Evolutionary conservation across 2,113 vertebrate species (phyloP).

Genomic region (Oryzias javanicus): DNA sequence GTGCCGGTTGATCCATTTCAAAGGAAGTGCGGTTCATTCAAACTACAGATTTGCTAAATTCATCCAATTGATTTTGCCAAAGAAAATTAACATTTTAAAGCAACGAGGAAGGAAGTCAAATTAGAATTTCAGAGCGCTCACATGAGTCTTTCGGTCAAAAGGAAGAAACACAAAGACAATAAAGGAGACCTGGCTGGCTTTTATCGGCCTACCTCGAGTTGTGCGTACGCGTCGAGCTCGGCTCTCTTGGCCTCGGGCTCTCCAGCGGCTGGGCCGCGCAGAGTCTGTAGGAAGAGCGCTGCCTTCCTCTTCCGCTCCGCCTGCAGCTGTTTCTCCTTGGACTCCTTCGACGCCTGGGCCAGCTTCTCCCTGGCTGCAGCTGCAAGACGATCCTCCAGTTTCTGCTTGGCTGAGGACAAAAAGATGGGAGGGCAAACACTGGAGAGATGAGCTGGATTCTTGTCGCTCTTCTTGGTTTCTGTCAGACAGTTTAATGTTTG

Average conservation of each 20-base stretch:
- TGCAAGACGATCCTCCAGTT: constrained; percentile 94
- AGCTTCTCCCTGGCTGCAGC: constrained; percentile 97
- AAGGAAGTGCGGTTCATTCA: too few relatives aligned
- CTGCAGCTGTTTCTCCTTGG: constrained; percentile 96
- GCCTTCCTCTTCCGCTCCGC: constrained; percentile 96
- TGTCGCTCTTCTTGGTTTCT: constrained; percentile 3
- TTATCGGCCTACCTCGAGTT: constrained; percentile 72
- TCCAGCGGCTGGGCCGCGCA: constrained; percentile 81
- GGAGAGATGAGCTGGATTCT: constrained; percentile 21
- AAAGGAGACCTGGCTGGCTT: not conserved
- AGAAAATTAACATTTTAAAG: too few relatives aligned
- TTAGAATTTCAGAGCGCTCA: too few relatives aligned
- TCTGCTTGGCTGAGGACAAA: constrained; percentile 87
- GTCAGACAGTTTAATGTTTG: not conserved
- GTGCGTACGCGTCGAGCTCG: constrained; percentile 76
- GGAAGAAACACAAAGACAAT: not conserved
- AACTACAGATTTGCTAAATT: too few relatives aligned
- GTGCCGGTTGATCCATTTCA: too few relatives aligned
- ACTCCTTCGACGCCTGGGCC: constrained; percentile 97
- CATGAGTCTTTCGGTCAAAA: too few relatives aligned
- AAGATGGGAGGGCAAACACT: constrained; percentile 28
- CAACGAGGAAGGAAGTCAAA: too few relatives aligned
- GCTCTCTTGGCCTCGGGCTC: constrained; percentile 83
- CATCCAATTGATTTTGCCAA: too few relatives aligned
- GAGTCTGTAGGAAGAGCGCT: constrained; percentile 90